Evolutionary conservation across 2,888 invertebrate genomes (phyloP), one percentile per base, ranked within the genome.

Genomic region (Ceraclea dissimilis): DNA sequence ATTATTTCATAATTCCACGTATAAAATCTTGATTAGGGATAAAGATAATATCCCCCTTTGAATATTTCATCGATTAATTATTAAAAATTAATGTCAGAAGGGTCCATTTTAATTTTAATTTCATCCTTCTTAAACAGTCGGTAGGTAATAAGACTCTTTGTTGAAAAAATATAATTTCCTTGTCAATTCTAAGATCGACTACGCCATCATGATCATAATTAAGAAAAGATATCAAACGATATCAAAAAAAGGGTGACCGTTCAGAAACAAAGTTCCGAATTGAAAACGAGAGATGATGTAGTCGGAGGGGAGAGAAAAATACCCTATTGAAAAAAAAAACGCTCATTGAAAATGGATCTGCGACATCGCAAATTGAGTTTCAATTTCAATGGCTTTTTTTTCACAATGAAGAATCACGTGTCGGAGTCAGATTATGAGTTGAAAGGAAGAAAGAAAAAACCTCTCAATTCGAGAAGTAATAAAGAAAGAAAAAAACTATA

Each of bases 401-500:
- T 54, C 21, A 61, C 54, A 61, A 57, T 59, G 33, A 34, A 20
- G 59, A 53, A 59, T 59, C 61, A 57, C 59, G 60, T 61, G 60
- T 57, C 61, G 52, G 56, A 58, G 60, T 60, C 58, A 58, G 58
- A 50, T 56, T 54, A 43, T 34, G 48, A n/a, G 5, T 13, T 13
- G 47, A 51, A 20, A 47, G 16, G 53, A 57, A 54, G 49, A 51
- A 26, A 21, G 16, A 49, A 26, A 2, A 49, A 20, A 21, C 22
- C 4, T 4, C 22, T 49, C 33, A 31, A 49, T 17, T 17, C 17
- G 5, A 16, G 16, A 17, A 10, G 31, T 21, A 51, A 51, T 43
- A 18, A 17, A 53, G 18, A 17, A 18, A 18, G 18, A 48, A 52
- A 52, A 57, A 53, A 49, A 50, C 11, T 11, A 33, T 46, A 20